Percentiles rank a stretch among this genome's conserved stretches.
Evolutionary conservation across 2,888 invertebrate species (phyloP).

Genomic region (Metopia argyrocephala): DNA sequence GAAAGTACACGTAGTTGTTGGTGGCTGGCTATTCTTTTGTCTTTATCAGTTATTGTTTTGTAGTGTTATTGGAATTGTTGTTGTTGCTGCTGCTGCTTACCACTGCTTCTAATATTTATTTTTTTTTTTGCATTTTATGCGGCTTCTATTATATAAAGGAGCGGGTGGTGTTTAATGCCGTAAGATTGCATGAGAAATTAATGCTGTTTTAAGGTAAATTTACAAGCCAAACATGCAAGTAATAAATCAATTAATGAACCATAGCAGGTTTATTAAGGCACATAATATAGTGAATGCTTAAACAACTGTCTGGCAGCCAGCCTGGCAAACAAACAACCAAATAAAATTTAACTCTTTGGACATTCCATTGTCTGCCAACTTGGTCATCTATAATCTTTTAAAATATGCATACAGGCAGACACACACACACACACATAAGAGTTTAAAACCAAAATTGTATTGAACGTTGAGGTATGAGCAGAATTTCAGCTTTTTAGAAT

Average conservation of each 20-base stretch:
- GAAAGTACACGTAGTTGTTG: slow-evolving; percentile 38
- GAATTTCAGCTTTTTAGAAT: slow-evolving; percentile 45
- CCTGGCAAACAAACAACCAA: slow-evolving; percentile 7
- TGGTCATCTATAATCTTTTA: slow-evolving; percentile 53
- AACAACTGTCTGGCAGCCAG: slow-evolving; percentile 8
- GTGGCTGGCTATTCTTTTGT: slow-evolving; percentile 47
- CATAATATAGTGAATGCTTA: slow-evolving; percentile 21
- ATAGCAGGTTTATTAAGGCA: slow-evolving; percentile 64
- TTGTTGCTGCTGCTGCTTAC: slow-evolving; percentile 18
- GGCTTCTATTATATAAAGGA: slow-evolving; percentile 2
- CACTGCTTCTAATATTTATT: slow-evolving; percentile 24
- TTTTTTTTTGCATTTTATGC: not conserved
- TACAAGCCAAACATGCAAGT: slow-evolving; percentile 64
- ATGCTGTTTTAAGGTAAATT: slow-evolving; percentile 65
- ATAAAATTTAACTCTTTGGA: slow-evolving; percentile 9
- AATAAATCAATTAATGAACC: slow-evolving; percentile 65
- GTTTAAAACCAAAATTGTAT: slow-evolving; percentile 41
- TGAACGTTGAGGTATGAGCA: slow-evolving; percentile 27
- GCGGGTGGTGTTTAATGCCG: slow-evolving; percentile 59
- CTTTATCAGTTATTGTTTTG: slow-evolving; percentile 51
- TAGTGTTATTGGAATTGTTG: slow-evolving; percentile 16
- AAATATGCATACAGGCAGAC: slow-evolving; percentile 27
- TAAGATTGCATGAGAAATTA: slow-evolving; percentile 63
- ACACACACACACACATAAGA: slow-evolving; percentile 27
- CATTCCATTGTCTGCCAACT: slow-evolving; percentile 15